phyloP scores from a whole-genome alignment of 2,113 vertebrate species.

The Myotis yumanensis region DNA sequence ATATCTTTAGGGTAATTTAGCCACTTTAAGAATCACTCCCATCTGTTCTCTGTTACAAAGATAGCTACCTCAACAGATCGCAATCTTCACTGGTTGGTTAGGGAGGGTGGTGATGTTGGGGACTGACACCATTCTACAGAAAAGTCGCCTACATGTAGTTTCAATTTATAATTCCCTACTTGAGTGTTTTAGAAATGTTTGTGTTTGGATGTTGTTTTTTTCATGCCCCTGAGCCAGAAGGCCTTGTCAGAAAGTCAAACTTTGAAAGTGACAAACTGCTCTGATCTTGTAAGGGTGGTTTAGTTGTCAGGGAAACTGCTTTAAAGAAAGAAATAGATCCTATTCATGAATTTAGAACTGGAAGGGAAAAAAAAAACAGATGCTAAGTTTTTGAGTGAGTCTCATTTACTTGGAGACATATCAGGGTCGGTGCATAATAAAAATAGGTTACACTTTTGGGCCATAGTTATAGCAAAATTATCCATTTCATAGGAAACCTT shows the following conservation, averaged over 20 bases:
- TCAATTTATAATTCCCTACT: background rate
- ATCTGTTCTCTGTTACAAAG: conserved; percentile 69
- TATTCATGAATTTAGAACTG: conserved; percentile 62
- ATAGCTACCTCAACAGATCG: conserved; percentile 38
- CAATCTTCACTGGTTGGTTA: background rate
- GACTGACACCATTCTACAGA: background rate
- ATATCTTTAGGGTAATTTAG: conserved; percentile 65
- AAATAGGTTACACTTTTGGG: background rate
- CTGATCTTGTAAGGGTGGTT: conserved; percentile 59
- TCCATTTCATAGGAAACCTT: background rate
- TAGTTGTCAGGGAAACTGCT: conserved; percentile 73
- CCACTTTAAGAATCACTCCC: conserved; percentile 59
- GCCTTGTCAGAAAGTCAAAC: conserved; percentile 63
- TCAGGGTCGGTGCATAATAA: background rate
- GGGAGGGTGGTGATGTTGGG: background rate
- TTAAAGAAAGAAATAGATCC: conserved; percentile 57
- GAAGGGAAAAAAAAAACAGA: conserved; percentile 58
- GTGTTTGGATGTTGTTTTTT: conserved; percentile 54
- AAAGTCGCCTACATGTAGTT: background rate
- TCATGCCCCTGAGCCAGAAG: background rate
- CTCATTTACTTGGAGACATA: conserved; percentile 45
- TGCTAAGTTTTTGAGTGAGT: conserved; percentile 53
- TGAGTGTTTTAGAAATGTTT: conserved; percentile 41
- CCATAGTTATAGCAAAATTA: background rate
- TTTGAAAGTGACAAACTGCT: conserved; percentile 71